Evolutionary conservation across 1,140 invertebrate species (phyloP).

Genomic region (Dreissena rostriformis): DNA sequence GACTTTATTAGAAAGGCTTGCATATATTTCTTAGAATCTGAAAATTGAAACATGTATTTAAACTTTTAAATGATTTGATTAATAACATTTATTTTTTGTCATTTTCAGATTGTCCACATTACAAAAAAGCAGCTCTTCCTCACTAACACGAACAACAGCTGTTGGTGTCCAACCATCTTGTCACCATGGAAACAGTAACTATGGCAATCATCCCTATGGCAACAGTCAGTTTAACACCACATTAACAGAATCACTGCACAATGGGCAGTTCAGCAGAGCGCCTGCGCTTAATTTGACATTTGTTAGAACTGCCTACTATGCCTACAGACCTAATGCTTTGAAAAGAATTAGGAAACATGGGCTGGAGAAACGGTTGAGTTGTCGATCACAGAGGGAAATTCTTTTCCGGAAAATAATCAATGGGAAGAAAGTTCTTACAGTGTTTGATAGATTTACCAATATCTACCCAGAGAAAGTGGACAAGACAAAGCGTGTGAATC

Average conservation of each 20-base stretch:
- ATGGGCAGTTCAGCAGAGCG: not conserved
- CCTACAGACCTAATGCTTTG: conserved; percentile 42
- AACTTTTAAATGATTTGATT: no score
- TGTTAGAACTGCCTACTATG: not conserved
- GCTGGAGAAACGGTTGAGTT: conserved; percentile 43
- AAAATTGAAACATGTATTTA: no score
- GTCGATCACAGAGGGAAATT: conserved; percentile 25
- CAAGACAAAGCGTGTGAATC: conserved; percentile 13
- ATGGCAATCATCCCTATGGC: not conserved
- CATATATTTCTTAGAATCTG: no score
- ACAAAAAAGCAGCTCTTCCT: not conserved
- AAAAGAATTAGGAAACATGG: conserved; percentile 54
- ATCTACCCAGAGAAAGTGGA: not conserved
- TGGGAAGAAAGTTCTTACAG: conserved; percentile 1
- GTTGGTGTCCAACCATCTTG: not conserved
- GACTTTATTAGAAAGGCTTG: no score
- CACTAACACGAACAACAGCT: not conserved
- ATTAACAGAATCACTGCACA: not conserved
- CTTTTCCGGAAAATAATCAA: conserved; percentile 42
- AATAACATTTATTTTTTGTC: no score
- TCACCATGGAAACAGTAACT: not conserved
- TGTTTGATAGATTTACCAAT: conserved; percentile 53
- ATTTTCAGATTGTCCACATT: no score
- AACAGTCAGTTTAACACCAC: not conserved
- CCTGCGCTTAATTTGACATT: not conserved